Evolutionary conservation across 2,888 invertebrate species (phyloP).

Genomic region (Callyntrura sp.): DNA sequence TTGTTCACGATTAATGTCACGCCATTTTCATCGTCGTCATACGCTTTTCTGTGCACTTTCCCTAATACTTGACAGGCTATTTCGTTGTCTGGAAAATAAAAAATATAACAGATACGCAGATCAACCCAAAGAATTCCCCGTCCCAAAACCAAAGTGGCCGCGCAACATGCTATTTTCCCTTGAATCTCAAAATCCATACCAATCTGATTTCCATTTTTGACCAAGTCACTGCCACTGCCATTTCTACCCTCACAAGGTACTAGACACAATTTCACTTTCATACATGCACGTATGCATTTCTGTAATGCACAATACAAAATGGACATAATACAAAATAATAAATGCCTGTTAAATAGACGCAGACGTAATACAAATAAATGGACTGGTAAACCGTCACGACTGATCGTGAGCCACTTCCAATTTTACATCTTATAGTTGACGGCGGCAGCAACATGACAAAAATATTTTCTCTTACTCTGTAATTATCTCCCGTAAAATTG

Average conservation of each 20-base stretch:
- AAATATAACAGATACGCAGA: background rate
- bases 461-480: conserved; percentile 4
- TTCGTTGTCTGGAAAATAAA: background rate
- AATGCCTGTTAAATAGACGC: conserved; percentile 7
- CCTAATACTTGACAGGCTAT: background rate
- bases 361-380: background rate
- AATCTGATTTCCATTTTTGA: background rate
- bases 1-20: background rate
- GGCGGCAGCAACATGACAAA: background rate
- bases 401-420: conserved; percentile 51
- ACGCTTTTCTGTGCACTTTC: background rate
- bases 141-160: background rate
- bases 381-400: conserved; percentile 54
- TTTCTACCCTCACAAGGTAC: too few species aligned
- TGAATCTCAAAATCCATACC: background rate
- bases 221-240: background rate
- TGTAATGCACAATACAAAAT: too few species aligned
- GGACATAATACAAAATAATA: background rate
- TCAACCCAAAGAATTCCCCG: background rate
- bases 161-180: background rate
- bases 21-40: background rate
- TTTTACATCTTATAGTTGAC: background rate
- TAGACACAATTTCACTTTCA: too few species aligned
- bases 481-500: conserved; percentile 44
- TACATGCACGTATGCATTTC: too few species aligned